Base-by-base conservation (phyloP, 2,113 vertebrate genomes). In the Entomyzon cyanotis region DNA sequence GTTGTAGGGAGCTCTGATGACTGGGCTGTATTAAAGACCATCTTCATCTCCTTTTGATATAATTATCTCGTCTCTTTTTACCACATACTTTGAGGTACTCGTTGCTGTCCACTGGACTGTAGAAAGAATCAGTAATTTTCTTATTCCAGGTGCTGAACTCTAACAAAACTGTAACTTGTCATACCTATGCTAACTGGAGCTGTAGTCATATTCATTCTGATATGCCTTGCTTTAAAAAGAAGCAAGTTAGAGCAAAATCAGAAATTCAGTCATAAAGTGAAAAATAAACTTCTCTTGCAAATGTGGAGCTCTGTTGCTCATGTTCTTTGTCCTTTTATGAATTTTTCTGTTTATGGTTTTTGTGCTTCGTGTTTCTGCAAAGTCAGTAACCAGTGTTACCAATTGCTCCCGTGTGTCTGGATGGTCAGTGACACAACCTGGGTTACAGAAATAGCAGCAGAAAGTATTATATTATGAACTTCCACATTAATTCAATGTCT, bases 341-440 rank as follows among this genome's bases (percentile, higher is more conserved):
- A 30, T 75, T 76, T 73, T 86, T 21, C 30, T 80, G 25, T 27
- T 60, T 27, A 6, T 42, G 44, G 8, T 27, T 69, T 68, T 39
- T 68, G 35, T 62, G 25, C 25, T 76, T 65, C 31, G 31, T 69
- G 37, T 60, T 81, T 81, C 60, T 82, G 69, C 42, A 80, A 37
- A 83, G 46, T 22, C 1, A 7, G 20, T 60, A 53, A 37, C n/a
- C 15, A 9, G 37, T 1, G 2, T 37, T 52, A 46, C 46, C 6
- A 15, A 17, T 5, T 2, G 2, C 37, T 77, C 41, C 10, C 0
- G 0, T 12, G 30, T 21, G 11, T 42, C 31, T 0, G 4, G 20
- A 10, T n/a, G 21, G 30, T 49, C 17, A 58, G 17, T 27, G 59
- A 31, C 46, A 28, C 44, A 52, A 41, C 5, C 28, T 52, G 63